Evolutionary conservation across 2,797 vertebrate species (phyloP), one percentile per base, ranked within the genome.

Genomic region (Echiichthys vipera): DNA sequence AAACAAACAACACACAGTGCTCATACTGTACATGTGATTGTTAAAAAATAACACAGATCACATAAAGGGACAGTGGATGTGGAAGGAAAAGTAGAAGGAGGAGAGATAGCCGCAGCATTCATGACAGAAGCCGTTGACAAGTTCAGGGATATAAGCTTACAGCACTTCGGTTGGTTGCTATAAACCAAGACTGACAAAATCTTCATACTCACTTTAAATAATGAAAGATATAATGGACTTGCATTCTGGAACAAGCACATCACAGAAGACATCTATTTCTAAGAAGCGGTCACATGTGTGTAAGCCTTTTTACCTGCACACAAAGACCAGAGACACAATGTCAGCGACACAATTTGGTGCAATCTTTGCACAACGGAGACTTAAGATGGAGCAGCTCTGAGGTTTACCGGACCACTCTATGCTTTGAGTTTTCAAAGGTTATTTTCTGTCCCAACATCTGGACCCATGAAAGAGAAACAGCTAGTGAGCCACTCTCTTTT

Each of bases 131-230:
- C 61, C 42, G 47, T 13, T 66, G 81, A 88, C 68, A 57, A 85
- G 66, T 78, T 78, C 74, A 79, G 75, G 74, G 80, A 80, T 78
- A 50, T 43, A 67, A n/a, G n/a, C 56, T 79, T 42, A 56, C n/a
- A n/a, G n/a, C n/a, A n/a, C n/a, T 45, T 56, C 67, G 83, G 73
- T 57, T 14, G 6, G 64, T 37, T 57, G 64, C 49, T 49, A 66
- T 78, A 78, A 80, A 89, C 87, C 79, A 87, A 77, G 73, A 85
- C 75, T 80, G 81, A 84, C 78, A 88, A 82, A 76, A 65, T 87
- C 64, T 62, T 78, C 62, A 59, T 67, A 74, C 54, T 76, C 73
- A 66, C n/a, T n/a, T n/a, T n/a, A n/a, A n/a, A n/a, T n/a, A n/a
- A n/a, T n/a, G 71, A 49, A 77, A 84, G 83, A 78, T 80, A 59